Percentiles rank a stretch among this genome's conserved stretches.
Conservation (phyloP, 2,888 invertebrate genomes). For the Sminthurides aquaticus region DNA sequence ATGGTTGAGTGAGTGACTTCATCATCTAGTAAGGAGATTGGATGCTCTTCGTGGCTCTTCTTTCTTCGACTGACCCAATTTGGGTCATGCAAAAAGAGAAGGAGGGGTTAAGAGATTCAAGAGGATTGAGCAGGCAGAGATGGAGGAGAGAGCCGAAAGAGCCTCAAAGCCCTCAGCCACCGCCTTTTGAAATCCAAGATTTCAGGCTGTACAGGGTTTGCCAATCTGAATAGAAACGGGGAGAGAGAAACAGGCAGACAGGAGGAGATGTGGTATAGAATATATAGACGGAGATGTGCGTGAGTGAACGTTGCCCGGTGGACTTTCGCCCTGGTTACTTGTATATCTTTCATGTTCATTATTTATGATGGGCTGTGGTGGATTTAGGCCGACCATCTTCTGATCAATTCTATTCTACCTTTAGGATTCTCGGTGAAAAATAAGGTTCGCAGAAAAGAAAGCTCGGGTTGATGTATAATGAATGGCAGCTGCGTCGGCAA, state of each 20-base stretch:
- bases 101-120: constrained; percentile 2
- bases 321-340: constrained; percentile 26
- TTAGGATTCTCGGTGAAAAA: too few relatives aligned
- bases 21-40: background rate
- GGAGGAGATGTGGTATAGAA: background rate
- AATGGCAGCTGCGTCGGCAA: too few relatives aligned
- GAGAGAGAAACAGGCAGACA: background rate
- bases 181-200: background rate
- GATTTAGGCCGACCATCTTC: constrained; percentile 1
- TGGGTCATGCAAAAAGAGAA: constrained; percentile 4
- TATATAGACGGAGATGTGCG: constrained; percentile 19
- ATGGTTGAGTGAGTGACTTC: background rate
- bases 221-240: background rate
- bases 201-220: constrained; percentile 1
- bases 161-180: background rate
- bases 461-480: too few relatives aligned
- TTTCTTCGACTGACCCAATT: constrained; percentile 5
- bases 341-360: background rate
- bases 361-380: background rate
- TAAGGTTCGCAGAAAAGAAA: too few relatives aligned
- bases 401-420: too few relatives aligned
- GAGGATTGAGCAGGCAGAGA: background rate
- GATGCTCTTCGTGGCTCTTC: background rate
- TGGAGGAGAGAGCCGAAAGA: background rate
- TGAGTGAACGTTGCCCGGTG: constrained; percentile 28